Evolutionary conservation across 2,113 vertebrate species (phyloP).

Genomic region (Lucifuga dentata): DNA sequence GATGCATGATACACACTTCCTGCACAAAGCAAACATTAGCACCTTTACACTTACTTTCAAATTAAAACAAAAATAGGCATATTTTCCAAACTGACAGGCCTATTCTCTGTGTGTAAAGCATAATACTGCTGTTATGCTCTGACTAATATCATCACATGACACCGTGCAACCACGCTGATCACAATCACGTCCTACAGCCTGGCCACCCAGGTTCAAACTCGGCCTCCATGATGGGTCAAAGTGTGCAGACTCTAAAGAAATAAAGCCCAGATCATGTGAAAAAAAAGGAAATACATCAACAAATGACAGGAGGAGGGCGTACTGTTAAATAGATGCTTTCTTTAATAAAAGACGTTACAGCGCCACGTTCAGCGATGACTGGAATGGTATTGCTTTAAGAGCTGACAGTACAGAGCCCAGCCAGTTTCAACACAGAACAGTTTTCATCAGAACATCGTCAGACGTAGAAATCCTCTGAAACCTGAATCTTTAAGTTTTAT

Average conservation of each 20-base stretch:
- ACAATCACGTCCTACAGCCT: conserved; percentile 33
- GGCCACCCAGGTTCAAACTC: conserved; percentile 48
- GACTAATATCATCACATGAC: conserved; percentile 48
- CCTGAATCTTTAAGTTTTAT: conserved; percentile 18
- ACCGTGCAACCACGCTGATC: conserved; percentile 26
- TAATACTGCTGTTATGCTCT: conserved; percentile 27
- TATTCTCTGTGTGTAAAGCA: neutral
- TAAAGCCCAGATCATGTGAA: neutral
- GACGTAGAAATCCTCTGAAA: conserved; percentile 9
- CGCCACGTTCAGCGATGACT: conserved; percentile 60
- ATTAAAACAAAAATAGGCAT: neutral
- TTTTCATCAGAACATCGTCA: conserved; percentile 17
- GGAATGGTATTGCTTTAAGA: conserved; percentile 64
- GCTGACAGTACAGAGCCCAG: conserved; percentile 60
- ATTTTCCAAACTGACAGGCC: conserved; percentile 10
- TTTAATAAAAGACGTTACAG: conserved; percentile 73
- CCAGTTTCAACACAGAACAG: conserved; percentile 32
- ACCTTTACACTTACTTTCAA: neutral
- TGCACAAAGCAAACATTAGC: conserved; percentile 9
- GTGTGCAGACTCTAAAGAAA: conserved; percentile 14
- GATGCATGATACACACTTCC: conserved; percentile 35
- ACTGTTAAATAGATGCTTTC: conserved; percentile 71
- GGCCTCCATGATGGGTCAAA: conserved; percentile 17
- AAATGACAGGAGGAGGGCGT: conserved; percentile 13
- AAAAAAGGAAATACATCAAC: neutral